phyloP scores from a whole-genome alignment of 1,140 invertebrate genomes.

The Adelges cooleyi region DNA sequence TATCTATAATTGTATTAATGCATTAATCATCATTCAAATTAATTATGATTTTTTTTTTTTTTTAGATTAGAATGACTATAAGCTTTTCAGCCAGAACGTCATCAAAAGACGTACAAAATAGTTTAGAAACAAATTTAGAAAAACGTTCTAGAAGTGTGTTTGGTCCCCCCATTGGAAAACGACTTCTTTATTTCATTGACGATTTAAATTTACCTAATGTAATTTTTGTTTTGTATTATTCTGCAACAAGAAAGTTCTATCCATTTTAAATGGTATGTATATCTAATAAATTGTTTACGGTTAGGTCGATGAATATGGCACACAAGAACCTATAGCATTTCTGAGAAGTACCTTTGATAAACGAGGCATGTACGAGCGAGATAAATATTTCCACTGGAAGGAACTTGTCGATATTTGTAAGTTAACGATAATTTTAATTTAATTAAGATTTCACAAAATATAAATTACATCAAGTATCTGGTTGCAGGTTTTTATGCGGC shows the following conservation, averaged over 20 bases:
- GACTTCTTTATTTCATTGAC: conserved; percentile 78
- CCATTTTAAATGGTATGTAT: no score
- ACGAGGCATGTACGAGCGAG: conserved; percentile 74
- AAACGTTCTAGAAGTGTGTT: conserved; percentile 80
- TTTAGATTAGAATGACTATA: conserved; percentile 58
- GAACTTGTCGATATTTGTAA: conserved; percentile 65
- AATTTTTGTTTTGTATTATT: no score
- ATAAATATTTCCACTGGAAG: conserved; percentile 81
- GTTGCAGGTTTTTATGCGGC: conserved; percentile 56
- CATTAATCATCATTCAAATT: no score
- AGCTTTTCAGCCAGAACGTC: conserved; percentile 87
- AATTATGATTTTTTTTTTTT: neutral
- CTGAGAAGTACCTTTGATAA: conserved; percentile 74
- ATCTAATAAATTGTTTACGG: no score
- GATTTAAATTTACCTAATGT: conserved; percentile 90
- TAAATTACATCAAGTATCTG: conserved; percentile 32
- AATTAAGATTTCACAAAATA: neutral
- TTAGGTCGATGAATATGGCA: conserved; percentile 58
- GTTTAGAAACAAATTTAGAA: conserved; percentile 72
- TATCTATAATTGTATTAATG: no score
- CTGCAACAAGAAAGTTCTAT: no score
- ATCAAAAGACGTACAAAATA: conserved; percentile 75
- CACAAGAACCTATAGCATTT: conserved; percentile 82
- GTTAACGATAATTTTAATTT: conserved; percentile 12
- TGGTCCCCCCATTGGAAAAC: conserved; percentile 70